Evolutionary conservation across 2,797 vertebrate species (phyloP).

Genomic region (Rhinichthys osculus): DNA sequence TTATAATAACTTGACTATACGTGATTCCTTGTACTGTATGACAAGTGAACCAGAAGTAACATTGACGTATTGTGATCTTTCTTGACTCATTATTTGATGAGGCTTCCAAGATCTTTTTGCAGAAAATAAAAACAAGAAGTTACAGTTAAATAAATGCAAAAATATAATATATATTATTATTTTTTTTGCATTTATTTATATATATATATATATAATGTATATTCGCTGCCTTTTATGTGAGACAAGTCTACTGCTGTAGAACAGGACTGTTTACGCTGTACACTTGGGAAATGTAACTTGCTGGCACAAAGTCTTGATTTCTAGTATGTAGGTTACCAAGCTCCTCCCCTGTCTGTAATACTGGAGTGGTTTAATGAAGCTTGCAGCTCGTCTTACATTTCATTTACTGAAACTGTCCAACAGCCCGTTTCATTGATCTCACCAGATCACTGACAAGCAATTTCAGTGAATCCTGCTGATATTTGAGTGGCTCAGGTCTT

Average conservation of each 20-base stretch:
- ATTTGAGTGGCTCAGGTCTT: slow-evolving; percentile 36
- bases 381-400: slow-evolving; percentile 6
- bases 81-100: background rate
- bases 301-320: background rate
- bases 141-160: too few relatives aligned
- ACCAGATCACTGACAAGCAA: slow-evolving; percentile 22
- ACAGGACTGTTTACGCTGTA: slow-evolving; percentile 1
- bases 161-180: too few relatives aligned
- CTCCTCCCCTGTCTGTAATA: slow-evolving; percentile 32
- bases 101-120: background rate
- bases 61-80: background rate
- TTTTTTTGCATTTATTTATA: too few relatives aligned
- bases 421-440: slow-evolving; percentile 34
- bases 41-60: background rate
- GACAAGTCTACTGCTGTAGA: background rate
- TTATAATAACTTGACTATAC: background rate
- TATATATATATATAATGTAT: background rate
- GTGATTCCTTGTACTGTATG: background rate
- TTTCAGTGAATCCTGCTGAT: slow-evolving; percentile 33
- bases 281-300: slow-evolving; percentile 1
- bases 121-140: too few relatives aligned
- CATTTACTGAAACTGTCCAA: slow-evolving; percentile 38
- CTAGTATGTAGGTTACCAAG: slow-evolving; percentile 10
- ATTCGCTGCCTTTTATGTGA: background rate
- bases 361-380: slow-evolving; percentile 33